phyloP scores from a whole-genome alignment of 2,113 vertebrate species.

The Leuciscus idus region DNA sequence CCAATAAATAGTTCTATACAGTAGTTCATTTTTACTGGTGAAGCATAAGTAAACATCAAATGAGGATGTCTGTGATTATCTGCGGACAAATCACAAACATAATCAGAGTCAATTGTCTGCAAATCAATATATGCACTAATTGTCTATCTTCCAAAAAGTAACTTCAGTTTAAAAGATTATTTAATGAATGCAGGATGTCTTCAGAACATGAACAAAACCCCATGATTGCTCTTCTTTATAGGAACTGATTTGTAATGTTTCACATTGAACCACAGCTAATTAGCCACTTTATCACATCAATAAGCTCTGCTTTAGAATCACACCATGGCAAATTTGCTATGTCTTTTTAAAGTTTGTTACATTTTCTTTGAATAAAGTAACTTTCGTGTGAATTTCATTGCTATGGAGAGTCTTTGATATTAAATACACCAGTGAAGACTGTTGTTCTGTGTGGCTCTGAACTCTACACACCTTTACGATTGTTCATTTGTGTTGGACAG shows the following conservation, averaged over 20 bases:
- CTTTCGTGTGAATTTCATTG: not conserved
- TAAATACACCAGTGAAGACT: not conserved
- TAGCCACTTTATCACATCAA: not conserved
- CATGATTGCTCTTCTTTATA: slow-evolving; percentile 6
- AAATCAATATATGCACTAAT: not conserved
- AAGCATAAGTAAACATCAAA: not conserved
- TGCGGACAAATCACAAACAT: not conserved
- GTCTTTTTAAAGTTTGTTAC: not conserved
- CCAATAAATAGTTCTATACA: not conserved
- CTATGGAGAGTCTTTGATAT: not conserved
- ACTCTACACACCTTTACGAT: not conserved
- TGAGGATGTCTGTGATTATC: not conserved
- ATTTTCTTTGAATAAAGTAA: not conserved
- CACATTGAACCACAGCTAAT: slow-evolving; percentile 2
- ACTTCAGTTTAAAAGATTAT: not conserved
- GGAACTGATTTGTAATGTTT: not conserved
- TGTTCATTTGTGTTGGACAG: slow-evolving; percentile 3
- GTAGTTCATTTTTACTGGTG: not conserved
- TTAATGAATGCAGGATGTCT: not conserved
- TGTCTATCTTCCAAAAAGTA: not conserved
- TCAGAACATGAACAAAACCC: slow-evolving; percentile 1
- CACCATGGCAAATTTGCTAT: not conserved
- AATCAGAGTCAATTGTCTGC: not conserved
- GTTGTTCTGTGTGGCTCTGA: not conserved
- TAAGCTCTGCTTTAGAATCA: not conserved